These are phyloP conservation scores for Danio albolineatus DNA, from an alignment of 2,797 vertebrate species.

Conservation along the genomic window DNA sequence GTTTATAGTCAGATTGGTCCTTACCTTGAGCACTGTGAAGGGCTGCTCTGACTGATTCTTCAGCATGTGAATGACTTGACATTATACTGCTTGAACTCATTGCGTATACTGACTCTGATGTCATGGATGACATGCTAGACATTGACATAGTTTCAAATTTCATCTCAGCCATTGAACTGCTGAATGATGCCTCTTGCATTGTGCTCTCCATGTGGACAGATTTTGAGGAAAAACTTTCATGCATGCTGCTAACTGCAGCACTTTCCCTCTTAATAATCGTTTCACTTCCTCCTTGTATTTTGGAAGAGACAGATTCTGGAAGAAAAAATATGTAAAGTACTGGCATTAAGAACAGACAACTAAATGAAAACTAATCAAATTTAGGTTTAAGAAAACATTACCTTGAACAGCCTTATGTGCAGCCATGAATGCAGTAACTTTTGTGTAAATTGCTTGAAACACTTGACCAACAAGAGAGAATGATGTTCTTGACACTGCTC, in stretches of 20 bases:
- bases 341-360: background rate
- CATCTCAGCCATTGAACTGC: slow-evolving; percentile 93
- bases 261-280: slow-evolving; percentile 84
- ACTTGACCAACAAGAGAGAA: slow-evolving; percentile 90
- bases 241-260: slow-evolving; percentile 79
- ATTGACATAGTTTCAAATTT: slow-evolving; percentile 98
- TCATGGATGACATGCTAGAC: slow-evolving; percentile 94
- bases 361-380: slow-evolving; percentile 11
- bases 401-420: slow-evolving; percentile 81
- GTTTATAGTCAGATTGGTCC: slow-evolving; percentile 25
- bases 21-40: slow-evolving; percentile 82
- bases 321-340: slow-evolving; percentile 9
- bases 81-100: slow-evolving; percentile 94
- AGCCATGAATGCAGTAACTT: slow-evolving; percentile 81
- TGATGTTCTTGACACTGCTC: slow-evolving; percentile 86
- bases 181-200: slow-evolving; percentile 92
- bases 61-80: slow-evolving; percentile 87
- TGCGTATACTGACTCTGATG: slow-evolving; percentile 87
- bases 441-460: slow-evolving; percentile 87
- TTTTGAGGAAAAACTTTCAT: slow-evolving; percentile 87
- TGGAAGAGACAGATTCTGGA: slow-evolving; percentile 55
- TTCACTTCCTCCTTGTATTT: slow-evolving; percentile 83
- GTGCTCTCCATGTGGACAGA: slow-evolving; percentile 91
- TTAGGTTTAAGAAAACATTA: slow-evolving; percentile 48
- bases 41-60: slow-evolving; percentile 87